Evolutionary conservation across 1,140 invertebrate genomes (phyloP), one percentile per base, ranked within the genome.

Genomic region (Sitophilus oryzae): DNA sequence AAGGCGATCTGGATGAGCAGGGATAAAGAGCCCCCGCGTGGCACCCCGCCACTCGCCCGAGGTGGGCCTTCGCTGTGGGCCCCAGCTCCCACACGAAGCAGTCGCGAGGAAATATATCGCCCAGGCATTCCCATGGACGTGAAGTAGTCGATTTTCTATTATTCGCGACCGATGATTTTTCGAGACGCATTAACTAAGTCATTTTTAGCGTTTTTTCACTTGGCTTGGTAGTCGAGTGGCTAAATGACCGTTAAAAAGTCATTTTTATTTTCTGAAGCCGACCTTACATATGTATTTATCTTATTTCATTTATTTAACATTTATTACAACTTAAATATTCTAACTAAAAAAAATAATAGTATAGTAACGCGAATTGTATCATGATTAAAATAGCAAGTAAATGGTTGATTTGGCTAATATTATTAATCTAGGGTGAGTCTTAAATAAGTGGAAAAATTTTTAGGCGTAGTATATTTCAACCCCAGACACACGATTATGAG

Each of bases 51-150:
- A 35, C 18, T 34, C 23, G 14, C 35, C 37, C 41, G 44, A 38
- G 47, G 60, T 42, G 57, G 43, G 40, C 36, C 38, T 45, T 41
- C 51, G 35, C 59, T 59, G 63, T 62, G 63, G 61, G 23, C 62
- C 57, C 59, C 44, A 23, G 63, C 58, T 65, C 63, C 63, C 63
- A 65, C 63, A 65, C 61, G 63, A 65, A 48, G 61, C 63, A 65
- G 23, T 56, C 53, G 60, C 23, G 51, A 61, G 61, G 47, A 57
- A 62, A 60, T 58, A 56, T 56, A n/a, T n/a, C 20, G 30, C 2
- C 36, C 34, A 49, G 41, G 49, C 58, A 65, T 65, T 65, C 63
- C 63, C 58, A 62, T 62, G 53, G 52, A 58, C 20, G 37, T 22
- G 22, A 20, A 19, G 48, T 19, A 48, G 40, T 18, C n/a, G n/a